A percentile compares a stretch with the other conserved stretches of the same genome.
Evolutionary conservation across 1,140 invertebrate genomes (phyloP).

Genomic region (Euura saliciscinereae): DNA sequence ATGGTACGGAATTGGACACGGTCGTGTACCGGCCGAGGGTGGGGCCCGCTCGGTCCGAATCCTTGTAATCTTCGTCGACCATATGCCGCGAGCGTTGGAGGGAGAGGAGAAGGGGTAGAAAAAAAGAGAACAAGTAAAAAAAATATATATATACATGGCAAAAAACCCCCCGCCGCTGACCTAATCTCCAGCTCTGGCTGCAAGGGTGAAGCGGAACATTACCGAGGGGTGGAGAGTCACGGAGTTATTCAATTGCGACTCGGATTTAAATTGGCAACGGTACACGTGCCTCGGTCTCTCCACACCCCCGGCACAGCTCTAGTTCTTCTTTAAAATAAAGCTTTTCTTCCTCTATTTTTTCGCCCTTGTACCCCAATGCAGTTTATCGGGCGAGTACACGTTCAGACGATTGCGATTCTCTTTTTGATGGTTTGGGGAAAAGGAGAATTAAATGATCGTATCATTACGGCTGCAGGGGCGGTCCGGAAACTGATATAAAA

Average conservation of each 20-base stretch:
- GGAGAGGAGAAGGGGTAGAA: too few species aligned
- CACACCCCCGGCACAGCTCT: too few species aligned
- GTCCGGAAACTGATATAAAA: too few species aligned
- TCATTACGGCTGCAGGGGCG: too few species aligned
- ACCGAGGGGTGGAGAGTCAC: background rate
- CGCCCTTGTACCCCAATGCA: too few species aligned
- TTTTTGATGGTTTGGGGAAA: too few species aligned
- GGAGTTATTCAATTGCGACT: constrained; percentile 2
- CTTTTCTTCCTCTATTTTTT: too few species aligned
- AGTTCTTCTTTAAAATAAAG: too few species aligned
- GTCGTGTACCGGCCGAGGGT: constrained; percentile 19
- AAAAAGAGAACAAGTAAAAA: too few species aligned
- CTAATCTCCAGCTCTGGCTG: background rate
- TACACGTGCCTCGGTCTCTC: background rate
- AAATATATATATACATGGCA: background rate
- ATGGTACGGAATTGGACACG: constrained; percentile 54
- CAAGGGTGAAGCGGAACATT: constrained; percentile 1
- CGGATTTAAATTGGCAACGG: background rate
- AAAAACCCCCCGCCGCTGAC: background rate
- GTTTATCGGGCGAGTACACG: too few species aligned
- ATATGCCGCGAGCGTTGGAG: constrained; percentile 34
- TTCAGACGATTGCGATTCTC: too few species aligned
- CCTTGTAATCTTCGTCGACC: constrained; percentile 45
- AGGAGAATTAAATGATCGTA: too few species aligned
- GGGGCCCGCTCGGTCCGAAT: constrained; percentile 18